phyloP scores from a whole-genome alignment of 1,140 invertebrate species.

The Carposina sasakii region DNA sequence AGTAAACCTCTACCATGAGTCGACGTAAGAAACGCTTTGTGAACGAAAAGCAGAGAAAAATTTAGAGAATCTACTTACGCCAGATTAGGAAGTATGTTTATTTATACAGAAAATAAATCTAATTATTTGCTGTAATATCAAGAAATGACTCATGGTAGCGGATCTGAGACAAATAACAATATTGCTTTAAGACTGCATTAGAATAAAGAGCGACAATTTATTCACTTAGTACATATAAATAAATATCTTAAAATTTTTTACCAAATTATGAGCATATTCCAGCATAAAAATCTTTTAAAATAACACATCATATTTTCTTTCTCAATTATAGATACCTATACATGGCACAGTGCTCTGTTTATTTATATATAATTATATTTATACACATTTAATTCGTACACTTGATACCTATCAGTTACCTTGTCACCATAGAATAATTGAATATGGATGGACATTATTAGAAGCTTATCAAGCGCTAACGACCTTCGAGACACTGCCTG shows the following conservation, averaged over 20 bases:
- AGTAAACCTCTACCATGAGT: constrained; percentile 4
- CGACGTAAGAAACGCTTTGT: too few species aligned
- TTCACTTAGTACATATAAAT: constrained; percentile 62
- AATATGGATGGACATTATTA: constrained; percentile 70
- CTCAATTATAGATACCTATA: constrained; percentile 62
- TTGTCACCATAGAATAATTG: constrained; percentile 72
- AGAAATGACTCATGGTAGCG: constrained; percentile 9
- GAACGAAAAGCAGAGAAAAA: too few species aligned
- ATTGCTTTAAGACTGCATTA: constrained; percentile 37
- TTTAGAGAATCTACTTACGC: too few species aligned
- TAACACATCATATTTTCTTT: constrained; percentile 62
- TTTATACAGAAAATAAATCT: too few species aligned
- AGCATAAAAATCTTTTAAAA: constrained; percentile 69
- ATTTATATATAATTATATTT: constrained; percentile 52
- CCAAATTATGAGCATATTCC: constrained; percentile 71
- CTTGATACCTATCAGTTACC: constrained; percentile 63
- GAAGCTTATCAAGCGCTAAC: constrained; percentile 67
- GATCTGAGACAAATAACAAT: too few species aligned
- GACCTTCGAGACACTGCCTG: constrained; percentile 41
- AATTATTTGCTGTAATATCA: too few species aligned
- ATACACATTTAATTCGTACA: constrained; percentile 54
- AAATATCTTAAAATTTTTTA: constrained; percentile 66
- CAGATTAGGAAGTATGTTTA: too few species aligned
- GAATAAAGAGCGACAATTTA: constrained; percentile 42
- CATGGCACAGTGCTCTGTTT: constrained; percentile 68